Base-by-base conservation (phyloP, 2,888 invertebrate species). In the Willowsia nigromaculata region DNA sequence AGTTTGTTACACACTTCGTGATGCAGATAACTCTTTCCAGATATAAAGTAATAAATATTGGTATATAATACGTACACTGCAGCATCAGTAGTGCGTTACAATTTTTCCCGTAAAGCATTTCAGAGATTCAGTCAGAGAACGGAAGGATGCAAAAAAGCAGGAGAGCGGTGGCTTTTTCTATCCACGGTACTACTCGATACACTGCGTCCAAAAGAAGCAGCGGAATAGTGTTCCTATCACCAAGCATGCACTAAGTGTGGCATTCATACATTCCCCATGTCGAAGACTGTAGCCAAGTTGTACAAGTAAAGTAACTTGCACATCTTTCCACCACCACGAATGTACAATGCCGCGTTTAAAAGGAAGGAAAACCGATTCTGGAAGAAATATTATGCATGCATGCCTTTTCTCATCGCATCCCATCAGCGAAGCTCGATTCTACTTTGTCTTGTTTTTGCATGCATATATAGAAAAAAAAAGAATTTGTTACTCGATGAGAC, bases 301-400 rank as follows among this genome's bases (percentile, higher is more conserved):
- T 47, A 15, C 47, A 43, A 65, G 33, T 71, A 6, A 76, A 76
- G 76, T 76, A 76, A 76, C 76, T 76, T 76, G 76, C 50, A 76
- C 76, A 76, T 25, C 74, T n/a, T 68, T 74, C 27, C 15, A 27
- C 74, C 47, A 30, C 0, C 40, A 37, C 22, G 27, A 76, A 53
- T 18, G n/a, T 50, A 43, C 1, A 27, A 22, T 40, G 22, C n/a
- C 40, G 40, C 40, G 40, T 27, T 50, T 76, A 30, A 76, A 76
- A 27, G 30, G 30, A 76, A 76, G 30, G 78, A 53, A 80, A 40
- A 25, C 74, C 74, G 59, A 74, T 74, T 74, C 74, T 84, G 56
- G 76, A 85, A 76, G 56, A 85, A 78, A 85, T 78, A 85, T 85
- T 85, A 85, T 85, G 85, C 85, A 85, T 85, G 76, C 78, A 62